Percentiles rank a stretch among this genome's conserved stretches.
Evolutionary conservation across 2,797 vertebrate species (phyloP).

Genomic region (Melanotaenia pygmaea): DNA sequence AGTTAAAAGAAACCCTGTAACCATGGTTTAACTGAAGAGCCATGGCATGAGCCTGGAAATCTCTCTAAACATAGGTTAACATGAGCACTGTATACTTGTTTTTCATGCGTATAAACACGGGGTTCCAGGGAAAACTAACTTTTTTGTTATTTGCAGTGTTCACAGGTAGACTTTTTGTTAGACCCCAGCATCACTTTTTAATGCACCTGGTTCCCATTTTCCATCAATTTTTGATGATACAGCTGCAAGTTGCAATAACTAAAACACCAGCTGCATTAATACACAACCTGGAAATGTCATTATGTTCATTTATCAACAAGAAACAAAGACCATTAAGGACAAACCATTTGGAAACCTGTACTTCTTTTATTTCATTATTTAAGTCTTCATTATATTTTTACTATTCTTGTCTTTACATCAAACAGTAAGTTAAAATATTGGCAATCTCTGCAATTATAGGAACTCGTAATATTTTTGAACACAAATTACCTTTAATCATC

Average conservation of each 20-base stretch:
- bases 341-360: not conserved
- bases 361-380: not conserved
- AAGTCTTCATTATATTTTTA: not conserved
- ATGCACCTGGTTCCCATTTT: not conserved
- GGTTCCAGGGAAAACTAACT: not conserved
- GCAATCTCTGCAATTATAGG: not conserved
- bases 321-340: not conserved
- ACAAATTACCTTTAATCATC: slow-evolving; percentile 18
- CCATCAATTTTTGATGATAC: not conserved
- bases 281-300: not conserved
- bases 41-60: too few relatives aligned
- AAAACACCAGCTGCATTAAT: not conserved
- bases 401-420: not conserved
- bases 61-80: not conserved
- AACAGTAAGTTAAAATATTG: not conserved
- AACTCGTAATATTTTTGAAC: slow-evolving; percentile 9
- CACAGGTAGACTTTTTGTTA: not conserved
- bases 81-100: not conserved
- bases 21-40: too few relatives aligned
- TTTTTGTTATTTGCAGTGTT: not conserved
- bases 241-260: not conserved
- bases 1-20: too few relatives aligned
- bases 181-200: not conserved
- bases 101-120: not conserved
- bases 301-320: not conserved